phyloP scores from a whole-genome alignment of 2,113 vertebrate species.

The Mus musculus region GRCm39 chr8:116917001-116917500 shows the following conservation, averaged over 20 bases:
- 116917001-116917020: slow-evolving; percentile 50
- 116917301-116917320: neutral
- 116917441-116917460: neutral
- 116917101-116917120: neutral
- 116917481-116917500: too few relatives aligned
- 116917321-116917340: neutral
- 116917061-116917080: neutral
- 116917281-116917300: neutral
- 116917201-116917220: neutral
- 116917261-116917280: neutral
- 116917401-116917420: neutral
- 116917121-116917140: neutral
- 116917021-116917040: neutral
- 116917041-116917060: neutral
- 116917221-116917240: neutral
- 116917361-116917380: neutral
- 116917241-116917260: neutral
- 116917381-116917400: neutral
- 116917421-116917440: too few relatives aligned
- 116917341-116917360: neutral
- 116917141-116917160: neutral
- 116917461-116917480: neutral
- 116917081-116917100: neutral
- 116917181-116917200: neutral
- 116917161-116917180: neutral